Evolutionary conservation across 2,888 invertebrate species (phyloP).

Genomic region (Spatulosminthurus flaviceps): DNA sequence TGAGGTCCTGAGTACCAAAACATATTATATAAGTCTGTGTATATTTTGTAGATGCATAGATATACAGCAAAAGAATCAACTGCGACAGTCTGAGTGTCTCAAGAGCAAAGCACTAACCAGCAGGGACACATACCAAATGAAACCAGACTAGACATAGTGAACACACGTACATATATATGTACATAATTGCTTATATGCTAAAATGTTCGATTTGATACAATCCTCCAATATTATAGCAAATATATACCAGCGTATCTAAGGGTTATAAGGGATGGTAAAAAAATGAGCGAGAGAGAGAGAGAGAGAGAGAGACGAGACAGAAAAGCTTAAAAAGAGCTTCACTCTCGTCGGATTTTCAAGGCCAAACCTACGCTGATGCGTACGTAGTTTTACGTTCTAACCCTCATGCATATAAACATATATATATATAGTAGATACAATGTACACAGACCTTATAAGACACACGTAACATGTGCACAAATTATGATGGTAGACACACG

Average conservation of each 20-base stretch:
- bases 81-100: too few relatives aligned
- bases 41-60: too few relatives aligned
- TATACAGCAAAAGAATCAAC: too few relatives aligned
- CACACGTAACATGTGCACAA: slow-evolving; percentile 9
- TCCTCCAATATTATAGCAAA: background rate
- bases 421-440: background rate
- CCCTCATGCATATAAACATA: background rate
- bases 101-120: background rate
- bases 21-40: too few relatives aligned
- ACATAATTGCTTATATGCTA: background rate
- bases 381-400: background rate
- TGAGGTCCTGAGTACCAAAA: too few relatives aligned
- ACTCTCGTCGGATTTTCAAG: slow-evolving; percentile 51
- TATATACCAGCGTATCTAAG: slow-evolving; percentile 2
- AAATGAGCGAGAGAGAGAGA: slow-evolving; percentile 22
- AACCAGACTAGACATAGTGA: background rate
- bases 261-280: slow-evolving; percentile 12
- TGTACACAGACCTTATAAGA: background rate
- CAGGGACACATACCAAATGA: background rate
- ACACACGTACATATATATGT: background rate
- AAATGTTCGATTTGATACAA: background rate
- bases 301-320: slow-evolving; percentile 42
- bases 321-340: slow-evolving; percentile 42
- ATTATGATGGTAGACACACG: slow-evolving; percentile 19
- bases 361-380: slow-evolving; percentile 45